These are phyloP conservation scores for Chaetops frenatus DNA, from an alignment of 2,113 vertebrate genomes.

Conservation along the genomic window DNA sequence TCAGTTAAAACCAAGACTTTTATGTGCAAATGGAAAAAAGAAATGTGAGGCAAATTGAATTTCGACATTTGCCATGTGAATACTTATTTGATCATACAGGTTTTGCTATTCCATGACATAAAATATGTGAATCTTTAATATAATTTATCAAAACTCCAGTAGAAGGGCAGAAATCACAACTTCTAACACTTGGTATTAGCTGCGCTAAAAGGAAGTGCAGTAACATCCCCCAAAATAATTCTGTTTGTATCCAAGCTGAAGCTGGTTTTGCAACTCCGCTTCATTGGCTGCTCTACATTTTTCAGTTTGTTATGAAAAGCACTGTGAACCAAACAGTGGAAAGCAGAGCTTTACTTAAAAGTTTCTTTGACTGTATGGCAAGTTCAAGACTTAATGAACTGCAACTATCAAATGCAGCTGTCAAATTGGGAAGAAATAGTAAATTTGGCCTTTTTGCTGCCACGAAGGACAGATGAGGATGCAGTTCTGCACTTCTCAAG, in stretches of 20 bases:
- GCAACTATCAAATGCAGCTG: neutral
- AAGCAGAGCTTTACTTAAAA: neutral
- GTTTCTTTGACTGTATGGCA: neutral
- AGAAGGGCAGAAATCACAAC: neutral
- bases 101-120: neutral
- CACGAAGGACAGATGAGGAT: neutral
- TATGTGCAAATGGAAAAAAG: neutral
- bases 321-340: neutral
- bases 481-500: neutral
- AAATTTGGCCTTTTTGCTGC: neutral
- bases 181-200: neutral
- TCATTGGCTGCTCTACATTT: neutral
- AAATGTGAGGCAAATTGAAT: neutral
- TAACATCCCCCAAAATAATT: neutral
- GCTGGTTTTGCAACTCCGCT: neutral
- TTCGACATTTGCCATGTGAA: neutral
- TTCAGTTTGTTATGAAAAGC: neutral
- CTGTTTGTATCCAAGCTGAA: neutral
- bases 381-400: neutral
- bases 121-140: neutral
- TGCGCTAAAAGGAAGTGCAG: neutral
- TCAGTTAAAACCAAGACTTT: neutral
- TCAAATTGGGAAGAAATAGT: neutral
- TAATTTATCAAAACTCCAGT: neutral
- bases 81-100: neutral